Evolutionary conservation across 92 coral and sea anemone species (phyloP).

Genomic region (Epizoanthus ramosus): DNA sequence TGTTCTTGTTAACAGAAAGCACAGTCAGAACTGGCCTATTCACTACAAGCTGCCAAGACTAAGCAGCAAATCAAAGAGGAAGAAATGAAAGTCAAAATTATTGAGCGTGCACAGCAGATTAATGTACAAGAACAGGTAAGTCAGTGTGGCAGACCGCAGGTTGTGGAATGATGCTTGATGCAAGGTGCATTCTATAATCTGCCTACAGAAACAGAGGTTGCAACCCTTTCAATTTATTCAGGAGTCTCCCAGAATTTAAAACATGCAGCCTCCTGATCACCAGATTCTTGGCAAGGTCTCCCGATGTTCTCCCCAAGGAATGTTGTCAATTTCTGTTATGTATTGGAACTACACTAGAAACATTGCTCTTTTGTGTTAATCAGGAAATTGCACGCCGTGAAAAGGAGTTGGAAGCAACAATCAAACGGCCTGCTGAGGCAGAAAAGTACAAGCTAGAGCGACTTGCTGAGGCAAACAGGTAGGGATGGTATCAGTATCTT

Average conservation of each 20-base stretch:
- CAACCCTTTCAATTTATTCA: no score
- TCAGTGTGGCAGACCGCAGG: no score
- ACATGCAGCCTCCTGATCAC: no score
- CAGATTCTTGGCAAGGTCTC: no score
- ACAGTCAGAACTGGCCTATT: conserved; percentile 90
- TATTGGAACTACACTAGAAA: no score
- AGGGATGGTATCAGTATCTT: not conserved
- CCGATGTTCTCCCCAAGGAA: no score
- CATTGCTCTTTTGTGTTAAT: not conserved
- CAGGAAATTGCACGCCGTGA: conserved; percentile 94
- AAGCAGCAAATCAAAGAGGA: conserved; percentile 98
- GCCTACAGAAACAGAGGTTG: no score
- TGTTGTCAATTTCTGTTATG: no score
- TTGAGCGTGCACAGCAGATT: conserved; percentile 94
- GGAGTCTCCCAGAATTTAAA: no score
- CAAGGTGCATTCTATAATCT: no score
- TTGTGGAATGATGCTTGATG: no score
- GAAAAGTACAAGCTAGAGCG: conserved; percentile 93
- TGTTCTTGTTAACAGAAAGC: conserved; percentile 65
- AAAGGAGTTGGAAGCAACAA: conserved; percentile 89
- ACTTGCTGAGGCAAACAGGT: conserved; percentile 97
- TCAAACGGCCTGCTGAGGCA: conserved; percentile 94
- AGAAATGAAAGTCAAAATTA: conserved; percentile 92
- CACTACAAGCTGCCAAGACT: conserved; percentile 94
- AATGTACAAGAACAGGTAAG: conserved; percentile 95